Evolutionary conservation across 2,888 invertebrate species (phyloP).

Genomic region (Camponotus fellah): DNA sequence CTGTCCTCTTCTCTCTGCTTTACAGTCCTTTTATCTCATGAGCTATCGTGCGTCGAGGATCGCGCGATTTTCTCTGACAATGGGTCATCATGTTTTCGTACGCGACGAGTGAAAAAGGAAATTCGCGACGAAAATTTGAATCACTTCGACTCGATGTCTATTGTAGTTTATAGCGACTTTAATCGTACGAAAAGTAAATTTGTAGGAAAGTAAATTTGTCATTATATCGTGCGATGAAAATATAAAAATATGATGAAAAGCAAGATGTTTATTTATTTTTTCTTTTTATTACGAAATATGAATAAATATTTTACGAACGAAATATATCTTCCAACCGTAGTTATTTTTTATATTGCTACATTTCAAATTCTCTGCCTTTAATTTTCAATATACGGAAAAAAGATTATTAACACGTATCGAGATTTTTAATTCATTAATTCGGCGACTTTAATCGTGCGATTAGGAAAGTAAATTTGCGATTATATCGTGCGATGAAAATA

Average conservation of each 20-base stretch:
- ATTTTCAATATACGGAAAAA: too few species aligned
- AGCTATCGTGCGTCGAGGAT: slow-evolving; percentile 59
- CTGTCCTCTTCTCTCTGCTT: neutral
- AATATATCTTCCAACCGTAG: too few species aligned
- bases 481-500: too few species aligned
- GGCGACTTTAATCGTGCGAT: too few species aligned
- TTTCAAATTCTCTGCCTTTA: too few species aligned
- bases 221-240: neutral
- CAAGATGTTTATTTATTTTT: neutral
- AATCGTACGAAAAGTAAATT: too few species aligned
- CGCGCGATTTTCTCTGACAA: slow-evolving; percentile 61
- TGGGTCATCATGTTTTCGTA: slow-evolving; percentile 57
- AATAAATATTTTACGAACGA: too few species aligned
- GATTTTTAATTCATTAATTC: too few species aligned
- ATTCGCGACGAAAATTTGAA: slow-evolving; percentile 28
- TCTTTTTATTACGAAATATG: too few species aligned
- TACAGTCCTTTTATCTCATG: neutral
- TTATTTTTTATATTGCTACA: too few species aligned
- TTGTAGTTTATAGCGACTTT: neutral
- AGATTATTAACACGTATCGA: too few species aligned
- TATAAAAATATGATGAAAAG: neutral
- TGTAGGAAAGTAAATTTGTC: neutral
- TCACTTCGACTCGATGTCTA: slow-evolving; percentile 40
- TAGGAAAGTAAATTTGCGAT: too few species aligned
- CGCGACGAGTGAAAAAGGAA: slow-evolving; percentile 24